Base-by-base conservation (phyloP, 2,888 invertebrate genomes). In the Altica lythri region DNA sequence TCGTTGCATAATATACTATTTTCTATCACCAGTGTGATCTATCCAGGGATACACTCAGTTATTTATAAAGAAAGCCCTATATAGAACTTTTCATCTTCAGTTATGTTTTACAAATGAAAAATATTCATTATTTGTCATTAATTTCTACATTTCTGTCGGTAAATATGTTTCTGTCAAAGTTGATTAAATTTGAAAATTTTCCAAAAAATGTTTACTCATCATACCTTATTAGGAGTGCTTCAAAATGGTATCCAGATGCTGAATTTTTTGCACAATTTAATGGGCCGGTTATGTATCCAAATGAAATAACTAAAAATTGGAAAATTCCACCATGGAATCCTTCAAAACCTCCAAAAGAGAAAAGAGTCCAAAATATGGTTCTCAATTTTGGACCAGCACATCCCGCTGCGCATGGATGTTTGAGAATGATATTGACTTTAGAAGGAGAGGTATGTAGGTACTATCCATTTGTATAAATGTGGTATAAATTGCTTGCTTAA, bases 391-490 rank as follows among this genome's bases (percentile, higher is more conserved):
- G 94, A 0, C 94, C 94, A 0, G 88, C 89, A 62, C 94, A 94
- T 79, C 94, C 94, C 1, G 92, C 94, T 2, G 94, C 94, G 30
- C 94, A 95, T 71, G 94, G 94, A 4, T 93, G 93, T 27, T 77
- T 94, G 16, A 82, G 93, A 43, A 77, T 94, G 42, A 85, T 95
- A 5, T 74, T 92, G 14, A 86, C 90, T 67, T 73, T 95, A 40
- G 90, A 92, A 59, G 92, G 91, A 34, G 93, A 95, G 75, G 83
- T 84, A 56, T 34, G 16, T n/a, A n/a, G n/a, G n/a, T n/a, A n/a
- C n/a, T n/a, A n/a, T n/a, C n/a, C n/a, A n/a, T n/a, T n/a, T n/a
- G n/a, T n/a, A n/a, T n/a, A n/a, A n/a, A n/a, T n/a, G n/a, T n/a
- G n/a, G n/a, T n/a, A n/a, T n/a, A n/a, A n/a, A n/a, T n/a, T n/a